phyloP scores from a whole-genome alignment of 2,888 invertebrate genomes.

The Carpatolechia fugitivella region DNA sequence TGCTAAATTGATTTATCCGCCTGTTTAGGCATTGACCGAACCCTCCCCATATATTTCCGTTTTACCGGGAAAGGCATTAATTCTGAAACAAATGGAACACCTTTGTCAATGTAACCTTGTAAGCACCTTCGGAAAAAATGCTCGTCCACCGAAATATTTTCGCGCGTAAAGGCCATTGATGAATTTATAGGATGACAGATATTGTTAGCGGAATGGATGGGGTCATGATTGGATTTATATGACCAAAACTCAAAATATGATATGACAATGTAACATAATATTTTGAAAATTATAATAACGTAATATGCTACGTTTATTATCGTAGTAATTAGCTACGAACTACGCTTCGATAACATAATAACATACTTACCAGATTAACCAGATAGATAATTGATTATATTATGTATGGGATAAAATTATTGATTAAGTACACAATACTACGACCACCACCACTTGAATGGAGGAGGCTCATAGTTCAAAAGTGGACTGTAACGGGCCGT shows the following conservation, averaged over 20 bases:
- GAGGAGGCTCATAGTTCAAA: too few species aligned
- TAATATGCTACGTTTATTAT: too few species aligned
- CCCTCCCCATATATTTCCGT: slow-evolving; percentile 27
- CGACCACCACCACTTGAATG: too few species aligned
- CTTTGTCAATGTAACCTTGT: slow-evolving; percentile 34
- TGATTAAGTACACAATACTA: too few species aligned
- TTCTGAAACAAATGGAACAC: slow-evolving; percentile 41
- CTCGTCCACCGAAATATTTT: slow-evolving; percentile 14
- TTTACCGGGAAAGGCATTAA: slow-evolving; percentile 34
- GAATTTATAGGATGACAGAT: slow-evolving; percentile 13
- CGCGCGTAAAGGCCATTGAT: slow-evolving; percentile 11
- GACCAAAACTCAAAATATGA: background rate
- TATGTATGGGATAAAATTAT: too few species aligned
- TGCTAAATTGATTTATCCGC: slow-evolving; percentile 30
- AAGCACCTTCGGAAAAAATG: slow-evolving; percentile 17
- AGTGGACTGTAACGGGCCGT: too few species aligned
- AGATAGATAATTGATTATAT: too few species aligned
- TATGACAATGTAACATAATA: background rate
- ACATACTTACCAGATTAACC: too few species aligned
- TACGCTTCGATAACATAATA: too few species aligned
- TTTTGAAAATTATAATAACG: too few species aligned
- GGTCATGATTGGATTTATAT: background rate
- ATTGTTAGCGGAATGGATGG: slow-evolving; percentile 3
- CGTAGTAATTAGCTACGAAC: too few species aligned
- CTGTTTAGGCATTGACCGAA: slow-evolving; percentile 11